Evolutionary conservation across 1,140 invertebrate genomes (phyloP), one percentile per base, ranked within the genome.

Genomic region (Coelopa frigida): DNA sequence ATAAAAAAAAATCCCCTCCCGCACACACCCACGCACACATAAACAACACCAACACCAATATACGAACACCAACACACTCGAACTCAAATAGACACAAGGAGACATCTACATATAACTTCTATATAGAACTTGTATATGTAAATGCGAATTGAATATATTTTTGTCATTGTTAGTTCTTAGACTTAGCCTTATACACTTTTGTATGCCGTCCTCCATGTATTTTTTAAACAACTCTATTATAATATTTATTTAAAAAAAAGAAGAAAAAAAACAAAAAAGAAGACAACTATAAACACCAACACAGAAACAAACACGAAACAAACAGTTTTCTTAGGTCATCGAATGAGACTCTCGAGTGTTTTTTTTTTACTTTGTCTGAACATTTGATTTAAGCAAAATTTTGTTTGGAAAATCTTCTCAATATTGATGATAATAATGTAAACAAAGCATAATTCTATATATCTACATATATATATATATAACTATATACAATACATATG

Each of bases 171-270:
- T n/a, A 32, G n/a, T 31, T 43, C 23, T 32, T 8, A 38, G 24
- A 22, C 20, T 3, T 32, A 43, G 18, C 33, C 33, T 43, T 43
- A 43, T 32, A 31, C 8, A 31, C 15, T 27, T 42, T 8, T 41
- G 14, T 42, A 29, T 42, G 12, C 27, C 14, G n/a, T 43, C 23
- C 11, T 21, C n/a, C 33, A 27, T 41, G 12, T 23, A 32, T 31
- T 43, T 32, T 43, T 43, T 43, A 32, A 43, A 43, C 33, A 43
- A 32, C 33, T 43, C 31, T 43, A 32, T 43, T 5, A 43, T 2
- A 15, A 31, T 17, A 32, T 31, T 12, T 29, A 10, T 29, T 29
- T 29, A 32, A 15, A 21, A 40, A 24, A 40, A 23, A n/a, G n/a
- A n/a, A n/a, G n/a, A n/a, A n/a, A n/a, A n/a, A n/a, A n/a, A n/a